Conservation (phyloP, 2,797 vertebrate species). For the Chloroceryle amazona region DNA sequence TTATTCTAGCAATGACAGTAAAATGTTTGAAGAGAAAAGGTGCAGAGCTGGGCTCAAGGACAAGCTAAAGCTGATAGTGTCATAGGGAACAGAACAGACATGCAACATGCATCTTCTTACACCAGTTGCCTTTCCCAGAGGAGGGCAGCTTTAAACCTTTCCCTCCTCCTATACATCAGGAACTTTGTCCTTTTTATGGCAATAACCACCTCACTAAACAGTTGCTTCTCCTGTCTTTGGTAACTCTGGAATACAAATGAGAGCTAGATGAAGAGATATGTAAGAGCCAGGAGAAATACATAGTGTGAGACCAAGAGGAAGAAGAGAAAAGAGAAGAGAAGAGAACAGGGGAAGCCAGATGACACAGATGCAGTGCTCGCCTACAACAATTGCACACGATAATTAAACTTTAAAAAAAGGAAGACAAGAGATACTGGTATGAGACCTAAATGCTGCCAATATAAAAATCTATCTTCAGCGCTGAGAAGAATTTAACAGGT, state of each 20-base stretch:
- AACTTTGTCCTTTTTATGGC: constrained; percentile 17
- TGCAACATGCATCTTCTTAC: background rate
- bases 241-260: constrained; percentile 23
- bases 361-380: background rate
- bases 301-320: background rate
- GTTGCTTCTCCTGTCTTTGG: background rate
- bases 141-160: background rate
- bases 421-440: background rate
- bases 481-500: background rate
- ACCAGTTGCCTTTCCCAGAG: constrained; percentile 12
- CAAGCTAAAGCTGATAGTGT: background rate
- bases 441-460: background rate
- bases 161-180: background rate
- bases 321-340: background rate
- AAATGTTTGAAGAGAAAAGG: background rate
- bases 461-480: background rate
- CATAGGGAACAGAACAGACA: background rate
- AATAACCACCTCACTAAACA: constrained; percentile 16
- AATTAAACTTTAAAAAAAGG: background rate
- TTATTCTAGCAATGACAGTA: background rate
- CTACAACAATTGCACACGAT: background rate
- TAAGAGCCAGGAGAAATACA: background rate
- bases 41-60: background rate
- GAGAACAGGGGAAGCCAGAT: background rate
- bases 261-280: background rate